Evolutionary conservation across 2,888 invertebrate species (phyloP), one percentile per base, ranked within the genome.

Genomic region (Arrhopalites spinosus): DNA sequence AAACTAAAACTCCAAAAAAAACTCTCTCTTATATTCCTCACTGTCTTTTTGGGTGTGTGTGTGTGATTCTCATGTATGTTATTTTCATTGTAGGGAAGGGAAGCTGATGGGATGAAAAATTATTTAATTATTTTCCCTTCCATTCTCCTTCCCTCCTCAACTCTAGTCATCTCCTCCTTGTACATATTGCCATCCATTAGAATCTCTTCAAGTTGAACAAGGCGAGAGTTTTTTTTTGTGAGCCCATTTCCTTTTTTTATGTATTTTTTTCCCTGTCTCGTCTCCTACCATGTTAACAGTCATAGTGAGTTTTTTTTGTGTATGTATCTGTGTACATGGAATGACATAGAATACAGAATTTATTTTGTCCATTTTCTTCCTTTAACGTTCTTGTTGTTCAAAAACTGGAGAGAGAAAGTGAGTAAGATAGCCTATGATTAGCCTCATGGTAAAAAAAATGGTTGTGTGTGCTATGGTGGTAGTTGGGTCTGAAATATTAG

Each of bases 91-190:
- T 63, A 30, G 63, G 20, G n/a, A n/a, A n/a, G n/a, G n/a, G n/a
- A n/a, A n/a, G 8, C 63, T 63, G 63, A 63, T 64, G 64, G n/a
- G 8, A 64, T 64, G 64, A 64, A 64, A 64, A 64, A 64, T 64
- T 64, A 64, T 64, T 64, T 64, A 30, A 64, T 64, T 64, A 30
- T 64, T 30, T 64, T 30, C 30, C 15, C 63, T 30, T 64, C 36
- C 64, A n/a, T n/a, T 64, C 20, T n/a, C 36, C 29, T 64, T 64
- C 20, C 30, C n/a, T n/a, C n/a, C n/a, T n/a, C n/a, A n/a, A n/a
- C n/a, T n/a, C 27, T 27, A 17, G 5, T 23, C 61, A 27, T 5
- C 2, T 1, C 27, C 27, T 0, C 1, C 61, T 61, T 61, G 11
- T 61, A 27, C 27, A 27, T 1, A 2, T 7, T 47, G n/a, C 47